These are phyloP conservation scores for Hestina assimilis DNA, from an alignment of 1,140 invertebrate species.

Conservation along the genomic window DNA sequence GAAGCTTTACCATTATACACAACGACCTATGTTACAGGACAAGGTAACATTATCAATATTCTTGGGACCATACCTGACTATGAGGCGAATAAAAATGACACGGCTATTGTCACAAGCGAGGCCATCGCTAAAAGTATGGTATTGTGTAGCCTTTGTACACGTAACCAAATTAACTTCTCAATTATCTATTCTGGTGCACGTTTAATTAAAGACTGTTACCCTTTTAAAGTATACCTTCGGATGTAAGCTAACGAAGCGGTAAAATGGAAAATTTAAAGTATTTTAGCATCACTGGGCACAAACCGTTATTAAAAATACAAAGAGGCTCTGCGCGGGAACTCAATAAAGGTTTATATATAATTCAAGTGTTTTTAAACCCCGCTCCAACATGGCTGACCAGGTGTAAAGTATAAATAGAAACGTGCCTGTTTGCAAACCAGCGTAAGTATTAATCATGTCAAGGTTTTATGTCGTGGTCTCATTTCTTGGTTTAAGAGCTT, in stretches of 20 bases:
- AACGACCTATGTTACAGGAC: conserved; percentile 24
- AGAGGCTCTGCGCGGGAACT: conserved; percentile 27
- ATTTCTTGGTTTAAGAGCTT: conserved; percentile 21
- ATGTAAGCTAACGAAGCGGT: conserved; percentile 39
- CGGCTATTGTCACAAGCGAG: conserved; percentile 48
- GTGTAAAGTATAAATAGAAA: conserved; percentile 17
- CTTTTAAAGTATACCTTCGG: conserved; percentile 16
- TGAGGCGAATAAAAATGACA: conserved; percentile 60
- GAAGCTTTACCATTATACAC: conserved; percentile 4
- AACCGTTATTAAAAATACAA: conserved; percentile 46
- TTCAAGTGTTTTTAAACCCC: conserved; percentile 20
- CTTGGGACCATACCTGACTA: conserved; percentile 37
- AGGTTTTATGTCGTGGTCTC: conserved; percentile 21
- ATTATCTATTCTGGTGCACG: conserved; percentile 33
- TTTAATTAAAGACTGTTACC: conserved; percentile 25
- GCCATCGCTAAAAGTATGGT: conserved; percentile 61
- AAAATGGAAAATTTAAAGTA: conserved; percentile 60
- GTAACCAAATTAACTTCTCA: conserved; percentile 36
- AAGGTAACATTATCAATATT: conserved; percentile 56
- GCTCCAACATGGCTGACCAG: conserved; percentile 11
- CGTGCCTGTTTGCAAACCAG: background rate
- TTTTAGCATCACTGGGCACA: conserved; percentile 29
- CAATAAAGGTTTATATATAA: conserved; percentile 32
- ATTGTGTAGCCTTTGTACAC: conserved; percentile 26
- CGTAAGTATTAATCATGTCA: conserved; percentile 13